Evolutionary conservation across 2,797 vertebrate species (phyloP).

Genomic region (Gadopsis bispinosus): DNA sequence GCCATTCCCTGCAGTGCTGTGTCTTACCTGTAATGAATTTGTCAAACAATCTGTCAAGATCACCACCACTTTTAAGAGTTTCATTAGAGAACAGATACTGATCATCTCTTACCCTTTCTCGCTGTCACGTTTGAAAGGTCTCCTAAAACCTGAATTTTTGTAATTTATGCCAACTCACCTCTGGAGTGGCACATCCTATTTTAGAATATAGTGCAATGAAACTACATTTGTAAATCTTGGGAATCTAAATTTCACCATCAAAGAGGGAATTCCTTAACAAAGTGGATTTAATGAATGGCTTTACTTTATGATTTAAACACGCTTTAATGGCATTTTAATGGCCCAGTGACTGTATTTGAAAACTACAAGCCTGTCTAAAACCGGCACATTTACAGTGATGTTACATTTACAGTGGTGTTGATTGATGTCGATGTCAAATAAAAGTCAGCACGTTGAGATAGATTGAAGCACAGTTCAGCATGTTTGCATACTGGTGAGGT

Average conservation of each 20-base stretch:
- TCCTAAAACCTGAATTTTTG: neutral
- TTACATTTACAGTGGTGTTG: conserved; percentile 54
- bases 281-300: conserved; percentile 13
- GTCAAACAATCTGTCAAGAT: conserved; percentile 65
- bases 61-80: conserved; percentile 33
- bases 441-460: conserved; percentile 42
- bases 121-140: neutral
- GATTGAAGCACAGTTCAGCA: conserved; percentile 33
- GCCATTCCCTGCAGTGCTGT: conserved; percentile 40
- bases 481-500: conserved; percentile 26
- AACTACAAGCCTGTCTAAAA: conserved; percentile 26
- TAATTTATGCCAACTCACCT: neutral
- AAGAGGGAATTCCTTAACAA: neutral
- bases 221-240: neutral
- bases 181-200: neutral
- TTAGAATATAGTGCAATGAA: conserved; percentile 8
- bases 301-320: conserved; percentile 18
- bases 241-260: neutral
- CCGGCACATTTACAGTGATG: conserved; percentile 43
- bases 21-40: conserved; percentile 69
- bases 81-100: conserved; percentile 23
- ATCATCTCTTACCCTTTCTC: conserved; percentile 7
- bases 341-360: conserved; percentile 26
- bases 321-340: conserved; percentile 32
- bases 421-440: conserved; percentile 61